Percentiles rank a stretch among this genome's conserved stretches.
phyloP scores from a whole-genome alignment of 2,113 vertebrate species.

The Pelobates fuscus region DNA sequence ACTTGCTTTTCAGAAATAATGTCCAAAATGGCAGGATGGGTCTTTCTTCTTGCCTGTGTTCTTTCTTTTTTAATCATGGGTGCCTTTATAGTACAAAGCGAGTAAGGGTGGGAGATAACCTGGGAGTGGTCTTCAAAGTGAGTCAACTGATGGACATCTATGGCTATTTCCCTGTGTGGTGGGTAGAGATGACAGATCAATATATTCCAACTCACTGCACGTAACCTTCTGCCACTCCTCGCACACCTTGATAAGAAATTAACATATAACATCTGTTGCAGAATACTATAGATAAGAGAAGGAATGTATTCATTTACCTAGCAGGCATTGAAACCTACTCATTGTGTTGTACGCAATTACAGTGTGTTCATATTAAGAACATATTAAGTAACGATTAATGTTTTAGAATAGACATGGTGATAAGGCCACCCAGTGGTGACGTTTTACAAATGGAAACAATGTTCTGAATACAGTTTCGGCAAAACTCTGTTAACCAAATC shows the following conservation, averaged over 20 bases:
- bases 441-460: too few relatives aligned
- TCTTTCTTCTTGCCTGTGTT: neutral
- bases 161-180: neutral
- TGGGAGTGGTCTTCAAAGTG: constrained; percentile 27
- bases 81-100: constrained; percentile 22
- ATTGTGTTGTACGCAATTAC: too few relatives aligned
- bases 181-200: constrained; percentile 1
- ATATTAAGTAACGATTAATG: too few relatives aligned
- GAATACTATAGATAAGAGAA: constrained; percentile 9
- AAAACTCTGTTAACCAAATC: too few relatives aligned
- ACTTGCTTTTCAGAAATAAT: neutral
- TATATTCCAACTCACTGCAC: neutral
- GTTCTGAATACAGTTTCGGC: too few relatives aligned
- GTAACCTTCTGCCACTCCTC: neutral
- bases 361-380: too few relatives aligned
- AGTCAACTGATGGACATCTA: constrained; percentile 18
- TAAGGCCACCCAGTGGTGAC: too few relatives aligned
- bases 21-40: neutral
- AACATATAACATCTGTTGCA: constrained; percentile 17
- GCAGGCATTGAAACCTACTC: too few relatives aligned
- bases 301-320: neutral
- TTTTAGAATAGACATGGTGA: too few relatives aligned
- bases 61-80: neutral
- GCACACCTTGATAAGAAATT: constrained; percentile 20
- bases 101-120: constrained; percentile 11